phyloP scores from a whole-genome alignment of 2,888 invertebrate genomes.

The Dasysyrphus albostriatus region DNA sequence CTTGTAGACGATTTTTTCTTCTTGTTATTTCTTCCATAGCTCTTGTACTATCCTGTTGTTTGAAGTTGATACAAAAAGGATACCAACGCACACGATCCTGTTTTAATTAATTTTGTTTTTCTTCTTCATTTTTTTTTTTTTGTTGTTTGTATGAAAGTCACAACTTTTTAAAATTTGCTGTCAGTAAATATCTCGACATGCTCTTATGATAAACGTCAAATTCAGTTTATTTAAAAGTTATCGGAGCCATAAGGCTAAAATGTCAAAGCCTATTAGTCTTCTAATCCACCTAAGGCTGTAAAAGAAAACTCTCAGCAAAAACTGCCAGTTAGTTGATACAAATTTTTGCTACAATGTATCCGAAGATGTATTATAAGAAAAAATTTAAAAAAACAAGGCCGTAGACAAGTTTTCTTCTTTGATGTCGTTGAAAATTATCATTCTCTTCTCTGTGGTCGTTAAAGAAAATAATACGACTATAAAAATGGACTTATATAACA shows the following conservation, averaged over 20 bases:
- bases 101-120: constrained; percentile 62
- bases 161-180: constrained; percentile 23
- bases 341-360: constrained; percentile 24
- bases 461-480: constrained; percentile 23
- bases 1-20: constrained; percentile 38
- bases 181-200: constrained; percentile 19
- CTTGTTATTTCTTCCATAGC: not conserved
- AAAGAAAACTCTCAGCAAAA: not conserved
- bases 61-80: constrained; percentile 27
- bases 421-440: constrained; percentile 22
- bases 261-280: constrained; percentile 31
- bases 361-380: not conserved
- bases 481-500: constrained; percentile 20
- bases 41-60: not conserved
- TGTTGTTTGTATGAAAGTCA: not conserved
- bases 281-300: constrained; percentile 9
- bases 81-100: constrained; percentile 50
- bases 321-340: constrained; percentile 13
- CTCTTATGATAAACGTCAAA: constrained; percentile 14
- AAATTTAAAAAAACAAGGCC: constrained; percentile 1
- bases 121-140: no score
- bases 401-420: constrained; percentile 10
- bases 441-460: constrained; percentile 18
- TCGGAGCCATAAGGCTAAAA: not conserved
- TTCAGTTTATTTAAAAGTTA: constrained; percentile 26